Evolutionary conservation across 64 coral and sea anemone genomes (phyloP).

Genomic region (Astreopora myriophthalma): DNA sequence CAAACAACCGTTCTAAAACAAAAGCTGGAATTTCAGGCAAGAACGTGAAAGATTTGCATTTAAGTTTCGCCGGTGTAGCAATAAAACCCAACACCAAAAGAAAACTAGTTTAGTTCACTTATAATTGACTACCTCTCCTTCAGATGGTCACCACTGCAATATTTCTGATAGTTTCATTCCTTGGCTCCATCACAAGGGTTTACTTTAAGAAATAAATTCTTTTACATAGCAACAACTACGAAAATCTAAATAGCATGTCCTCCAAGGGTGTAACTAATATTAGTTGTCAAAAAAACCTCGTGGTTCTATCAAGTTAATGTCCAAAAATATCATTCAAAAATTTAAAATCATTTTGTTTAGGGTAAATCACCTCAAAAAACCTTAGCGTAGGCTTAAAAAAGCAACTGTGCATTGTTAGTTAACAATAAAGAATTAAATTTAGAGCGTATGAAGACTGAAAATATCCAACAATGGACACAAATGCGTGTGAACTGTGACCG

Average conservation of each 20-base stretch:
- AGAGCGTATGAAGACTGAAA: background rate
- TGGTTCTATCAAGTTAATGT: background rate
- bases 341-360: background rate
- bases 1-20: background rate
- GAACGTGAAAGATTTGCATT: background rate
- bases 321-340: background rate
- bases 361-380: background rate
- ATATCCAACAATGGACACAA: background rate
- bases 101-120: background rate
- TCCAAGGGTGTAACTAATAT: background rate
- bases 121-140: background rate
- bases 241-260: background rate
- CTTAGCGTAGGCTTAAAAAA: slow-evolving; percentile 1
- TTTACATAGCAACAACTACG: background rate
- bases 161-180: background rate
- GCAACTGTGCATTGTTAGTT: background rate
- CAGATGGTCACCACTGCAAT: background rate
- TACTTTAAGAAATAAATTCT: background rate
- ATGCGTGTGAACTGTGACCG: background rate
- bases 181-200: background rate
- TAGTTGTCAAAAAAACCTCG: background rate
- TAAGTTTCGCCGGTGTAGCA: background rate
- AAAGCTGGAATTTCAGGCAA: background rate
- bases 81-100: background rate
- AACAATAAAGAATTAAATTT: slow-evolving; percentile 4